Evolutionary conservation across 1,140 invertebrate genomes (phyloP), one percentile per base, ranked within the genome.

Genomic region (Brachionus calyciflorus): DNA sequence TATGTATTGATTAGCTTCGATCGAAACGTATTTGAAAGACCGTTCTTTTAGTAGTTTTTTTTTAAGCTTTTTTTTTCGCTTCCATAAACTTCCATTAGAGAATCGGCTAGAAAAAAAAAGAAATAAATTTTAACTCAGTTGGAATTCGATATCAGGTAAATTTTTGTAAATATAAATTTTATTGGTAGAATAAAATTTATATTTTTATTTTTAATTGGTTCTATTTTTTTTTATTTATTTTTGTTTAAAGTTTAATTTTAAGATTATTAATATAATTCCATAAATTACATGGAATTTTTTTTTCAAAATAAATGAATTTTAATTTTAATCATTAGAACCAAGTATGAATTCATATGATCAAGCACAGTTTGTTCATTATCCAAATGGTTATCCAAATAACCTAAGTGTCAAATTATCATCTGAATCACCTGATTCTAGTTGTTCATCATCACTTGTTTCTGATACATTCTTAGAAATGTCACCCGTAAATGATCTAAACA

Each of bases 111-210:
- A n/a, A n/a, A n/a, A n/a, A n/a, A 55, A 17, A 44, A 44, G 28
- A 28, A 28, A 37, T 33, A 33, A 60, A 60, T 37, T 60, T 33
- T 37, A 40, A 33, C 55, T 37, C 55, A 37, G 55, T 60, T 60
- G 55, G 55, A 60, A 60, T 60, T 33, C 33, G 55, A 33, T 60
- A 60, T 60, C 55, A 60, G 55, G 55, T 60, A 60, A n/a, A n/a
- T n/a, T n/a, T n/a, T n/a, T n/a, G n/a, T n/a, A n/a, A 33, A 60
- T 6, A 17, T 7, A 60, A 37, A n/a, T 28, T 28, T 6, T 2
- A 57, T 19, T n/a, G 10, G 37, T 33, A 17, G 28, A 10, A 33
- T 60, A 33, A 14, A 17, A 17, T 37, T 37, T 37, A n/a, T 6
- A 21, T 37, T 26, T 19, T 37, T 53, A 24, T 53, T 24, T 26